Evolutionary conservation across 2,888 invertebrate genomes (phyloP).

Genomic region (Cyrtodaria siliqua): DNA sequence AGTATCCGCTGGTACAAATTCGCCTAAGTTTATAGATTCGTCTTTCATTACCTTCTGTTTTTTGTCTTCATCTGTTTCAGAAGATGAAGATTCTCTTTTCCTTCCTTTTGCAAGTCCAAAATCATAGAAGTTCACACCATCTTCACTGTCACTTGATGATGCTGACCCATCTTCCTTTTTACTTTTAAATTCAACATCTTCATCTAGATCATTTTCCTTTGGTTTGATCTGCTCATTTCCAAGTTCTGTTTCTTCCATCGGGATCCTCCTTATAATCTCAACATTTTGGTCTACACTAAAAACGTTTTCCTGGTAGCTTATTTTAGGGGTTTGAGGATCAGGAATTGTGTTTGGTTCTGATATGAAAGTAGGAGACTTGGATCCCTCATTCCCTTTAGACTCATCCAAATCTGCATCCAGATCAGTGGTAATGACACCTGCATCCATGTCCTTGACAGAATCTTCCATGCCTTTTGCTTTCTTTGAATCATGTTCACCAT

Average conservation of each 20-base stretch:
- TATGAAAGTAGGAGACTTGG: background rate
- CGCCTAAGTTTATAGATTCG: no score
- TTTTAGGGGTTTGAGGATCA: conserved; percentile 22
- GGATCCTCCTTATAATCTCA: conserved; percentile 15
- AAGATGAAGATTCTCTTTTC: no score
- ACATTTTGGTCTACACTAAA: conserved; percentile 21
- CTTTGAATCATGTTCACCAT: conserved; percentile 1
- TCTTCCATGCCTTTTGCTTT: conserved; percentile 11
- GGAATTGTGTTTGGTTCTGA: conserved; percentile 14
- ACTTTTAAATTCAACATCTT: background rate
- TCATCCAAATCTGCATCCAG: conserved; percentile 19
- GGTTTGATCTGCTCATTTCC: background rate
- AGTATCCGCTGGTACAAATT: no score
- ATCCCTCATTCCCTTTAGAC: conserved; percentile 6
- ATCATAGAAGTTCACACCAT: conserved; percentile 1
- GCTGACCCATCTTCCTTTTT: conserved; percentile 1
- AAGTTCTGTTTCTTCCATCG: background rate
- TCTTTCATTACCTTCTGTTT: no score
- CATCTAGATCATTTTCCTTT: conserved; percentile 2
- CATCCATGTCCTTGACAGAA: conserved; percentile 19
- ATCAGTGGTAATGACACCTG: conserved; percentile 19
- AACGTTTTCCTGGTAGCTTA: conserved; percentile 26
- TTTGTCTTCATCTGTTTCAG: no score
- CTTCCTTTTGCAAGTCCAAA: no score
- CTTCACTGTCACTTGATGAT: conserved; percentile 12